Percentiles rank a stretch among this genome's conserved stretches.
Conservation (phyloP, 2,888 invertebrate species). For the Petrolisthes manimaculis region DNA sequence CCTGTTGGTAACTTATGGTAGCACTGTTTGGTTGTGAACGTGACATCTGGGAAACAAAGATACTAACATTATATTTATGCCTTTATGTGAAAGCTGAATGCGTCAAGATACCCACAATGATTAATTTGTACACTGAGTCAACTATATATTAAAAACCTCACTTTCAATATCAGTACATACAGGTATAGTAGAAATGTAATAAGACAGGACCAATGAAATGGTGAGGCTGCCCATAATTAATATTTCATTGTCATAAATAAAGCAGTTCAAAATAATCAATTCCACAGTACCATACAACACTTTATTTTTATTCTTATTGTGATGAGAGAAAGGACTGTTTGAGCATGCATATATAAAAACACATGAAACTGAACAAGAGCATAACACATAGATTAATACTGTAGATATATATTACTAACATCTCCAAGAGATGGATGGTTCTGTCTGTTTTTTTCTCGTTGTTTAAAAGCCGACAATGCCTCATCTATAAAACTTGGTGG, state of each 20-base stretch:
- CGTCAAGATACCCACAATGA: neutral
- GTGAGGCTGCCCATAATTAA: neutral
- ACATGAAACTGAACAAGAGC: neutral
- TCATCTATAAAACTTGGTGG: slow-evolving; percentile 66
- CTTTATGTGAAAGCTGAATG: neutral
- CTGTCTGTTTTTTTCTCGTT: slow-evolving; percentile 50
- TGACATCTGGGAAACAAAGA: slow-evolving; percentile 1
- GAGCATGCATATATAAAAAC: neutral
- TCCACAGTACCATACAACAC: neutral
- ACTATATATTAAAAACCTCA: neutral
- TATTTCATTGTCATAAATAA: neutral
- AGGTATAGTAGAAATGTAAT: neutral
- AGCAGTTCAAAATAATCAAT: neutral
- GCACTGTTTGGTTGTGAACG: slow-evolving; percentile 40
- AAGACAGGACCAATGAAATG: no score
- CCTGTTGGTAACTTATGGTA: slow-evolving; percentile 49
- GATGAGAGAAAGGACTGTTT: neutral
- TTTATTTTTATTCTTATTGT: neutral
- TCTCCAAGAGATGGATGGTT: slow-evolving; percentile 51
- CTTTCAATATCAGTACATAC: neutral
- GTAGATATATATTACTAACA: slow-evolving; percentile 14
- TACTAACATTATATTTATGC: neutral
- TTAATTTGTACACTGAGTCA: neutral
- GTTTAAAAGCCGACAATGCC: slow-evolving; percentile 59
- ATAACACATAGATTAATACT: neutral